Evolutionary conservation across 2,888 invertebrate genomes (phyloP).

Genomic region (Trichopria drosophilae): DNA sequence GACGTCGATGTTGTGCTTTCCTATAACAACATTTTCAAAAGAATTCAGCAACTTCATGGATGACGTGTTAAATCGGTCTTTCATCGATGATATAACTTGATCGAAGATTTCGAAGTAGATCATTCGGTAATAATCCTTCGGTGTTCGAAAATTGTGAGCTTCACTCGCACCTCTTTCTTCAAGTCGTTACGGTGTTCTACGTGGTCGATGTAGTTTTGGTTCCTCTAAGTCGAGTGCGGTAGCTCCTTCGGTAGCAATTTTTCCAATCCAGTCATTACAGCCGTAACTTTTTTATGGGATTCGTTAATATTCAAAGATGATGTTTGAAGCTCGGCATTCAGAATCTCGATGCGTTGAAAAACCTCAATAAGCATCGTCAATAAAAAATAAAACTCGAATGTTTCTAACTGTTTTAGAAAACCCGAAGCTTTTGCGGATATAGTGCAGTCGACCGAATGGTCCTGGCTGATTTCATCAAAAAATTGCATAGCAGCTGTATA

Average conservation of each 20-base stretch:
- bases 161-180: slow-evolving; percentile 5
- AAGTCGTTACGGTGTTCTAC: slow-evolving; percentile 7
- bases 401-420: slow-evolving; percentile 18
- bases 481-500: slow-evolving; percentile 19
- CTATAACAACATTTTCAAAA: slow-evolving; percentile 22
- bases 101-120: slow-evolving; percentile 27
- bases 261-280: too few species aligned
- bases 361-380: slow-evolving; percentile 26
- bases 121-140: slow-evolving; percentile 26
- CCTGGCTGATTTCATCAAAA: slow-evolving; percentile 13
- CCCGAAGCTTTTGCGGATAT: slow-evolving; percentile 24
- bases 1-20: slow-evolving; percentile 13
- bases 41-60: slow-evolving; percentile 22
- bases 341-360: slow-evolving; percentile 30
- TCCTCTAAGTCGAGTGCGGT: slow-evolving; percentile 24
- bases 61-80: slow-evolving; percentile 19
- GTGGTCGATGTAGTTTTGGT: slow-evolving; percentile 17
- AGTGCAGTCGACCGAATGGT: slow-evolving; percentile 4
- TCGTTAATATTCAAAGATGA: slow-evolving; percentile 24
- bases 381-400: slow-evolving; percentile 14
- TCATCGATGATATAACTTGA: slow-evolving; percentile 25
- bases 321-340: slow-evolving; percentile 28
- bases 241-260: slow-evolving; percentile 9
- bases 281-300: too few species aligned
- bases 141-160: slow-evolving; percentile 14